phyloP scores from a whole-genome alignment of 2,113 vertebrate genomes.

The pig (Sus scrofa) region T2T-Sscrofa CM000824.6:77187501-77188000 shows the following conservation, averaged over 20 bases:
- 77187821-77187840: conserved; percentile 29
- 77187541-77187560: neutral
- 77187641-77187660: neutral
- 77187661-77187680: neutral
- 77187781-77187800: neutral
- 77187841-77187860: conserved; percentile 54
- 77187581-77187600: rapidly evolving
- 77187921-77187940: conserved; percentile 26
- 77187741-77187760: neutral
- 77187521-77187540: neutral
- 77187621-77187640: neutral
- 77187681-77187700: neutral
- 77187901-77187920: conserved; percentile 38
- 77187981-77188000: neutral
- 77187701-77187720: neutral
- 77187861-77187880: conserved; percentile 55
- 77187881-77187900: conserved; percentile 43
- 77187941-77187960: conserved; percentile 17
- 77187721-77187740: neutral
- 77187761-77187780: conserved; percentile 8
- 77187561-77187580: neutral
- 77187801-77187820: conserved; percentile 15
- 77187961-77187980: neutral
- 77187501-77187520: neutral
- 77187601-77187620: neutral